Evolutionary conservation across 2,888 invertebrate species (phyloP).

Genomic region (Polymixis lichenea): DNA sequence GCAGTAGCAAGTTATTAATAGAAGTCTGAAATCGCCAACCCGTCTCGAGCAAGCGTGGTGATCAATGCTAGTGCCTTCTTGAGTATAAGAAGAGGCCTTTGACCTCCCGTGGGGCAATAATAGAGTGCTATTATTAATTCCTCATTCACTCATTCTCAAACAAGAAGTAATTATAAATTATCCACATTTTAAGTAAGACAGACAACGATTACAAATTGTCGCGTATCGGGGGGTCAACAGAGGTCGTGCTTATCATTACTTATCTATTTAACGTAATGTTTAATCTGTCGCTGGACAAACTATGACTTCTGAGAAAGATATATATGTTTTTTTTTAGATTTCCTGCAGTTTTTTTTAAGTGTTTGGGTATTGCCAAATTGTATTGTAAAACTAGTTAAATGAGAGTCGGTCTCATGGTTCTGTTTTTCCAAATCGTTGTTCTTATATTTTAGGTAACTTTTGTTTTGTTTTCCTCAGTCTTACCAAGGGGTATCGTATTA

Average conservation of each 20-base stretch:
- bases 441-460: no score
- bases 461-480: no score
- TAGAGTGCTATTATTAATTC: background rate
- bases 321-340: conserved; percentile 16
- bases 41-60: background rate
- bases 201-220: conserved; percentile 50
- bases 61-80: background rate
- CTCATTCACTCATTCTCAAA: background rate
- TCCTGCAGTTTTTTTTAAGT: no score
- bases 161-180: conserved; percentile 24
- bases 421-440: no score
- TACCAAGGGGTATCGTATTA: no score
- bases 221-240: conserved; percentile 34
- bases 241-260: conserved; percentile 45
- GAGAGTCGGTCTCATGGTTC: no score
- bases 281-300: conserved; percentile 35
- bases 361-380: background rate
- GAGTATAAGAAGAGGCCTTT: background rate
- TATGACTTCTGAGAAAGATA: conserved; percentile 37
- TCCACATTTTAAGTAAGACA: conserved; percentile 34
- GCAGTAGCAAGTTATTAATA: background rate
- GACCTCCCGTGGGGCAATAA: background rate
- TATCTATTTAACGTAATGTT: conserved; percentile 32
- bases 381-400: no score
- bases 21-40: background rate